These are phyloP conservation scores for Synodontis membranacea DNA, from an alignment of 2,113 vertebrate species.

Conservation along the genomic window DNA sequence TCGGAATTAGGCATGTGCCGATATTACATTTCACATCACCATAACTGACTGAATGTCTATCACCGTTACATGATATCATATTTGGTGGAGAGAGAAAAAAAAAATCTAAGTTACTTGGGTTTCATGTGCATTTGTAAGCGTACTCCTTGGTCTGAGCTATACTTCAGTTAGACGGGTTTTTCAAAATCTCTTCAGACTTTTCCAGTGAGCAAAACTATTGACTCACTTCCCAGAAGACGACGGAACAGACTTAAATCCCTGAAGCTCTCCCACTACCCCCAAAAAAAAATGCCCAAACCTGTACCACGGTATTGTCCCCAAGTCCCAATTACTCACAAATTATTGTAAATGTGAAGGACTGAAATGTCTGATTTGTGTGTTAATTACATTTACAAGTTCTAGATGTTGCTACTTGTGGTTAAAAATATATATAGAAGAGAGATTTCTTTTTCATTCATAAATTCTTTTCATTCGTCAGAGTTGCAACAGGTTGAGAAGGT, in stretches of 20 bases:
- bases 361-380: not conserved
- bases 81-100: not conserved
- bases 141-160: not conserved
- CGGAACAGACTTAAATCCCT: not conserved
- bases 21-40: conserved; percentile 14
- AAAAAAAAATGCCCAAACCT: not conserved
- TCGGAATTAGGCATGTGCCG: not conserved
- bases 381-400: not conserved
- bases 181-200: not conserved
- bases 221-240: not conserved
- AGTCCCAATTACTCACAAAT: not conserved
- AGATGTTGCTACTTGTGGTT: not conserved
- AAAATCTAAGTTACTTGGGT: not conserved
- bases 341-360: not conserved
- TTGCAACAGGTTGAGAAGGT: not conserved
- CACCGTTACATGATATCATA: not conserved
- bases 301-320: not conserved
- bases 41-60: not conserved
- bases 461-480: not conserved
- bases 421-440: too few relatives aligned
- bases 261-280: not conserved
- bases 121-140: not conserved
- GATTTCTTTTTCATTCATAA: not conserved
- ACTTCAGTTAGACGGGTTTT: not conserved
- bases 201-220: not conserved